Base-by-base conservation (phyloP, 2,888 invertebrate genomes). In the Monochamus alternatus region DNA sequence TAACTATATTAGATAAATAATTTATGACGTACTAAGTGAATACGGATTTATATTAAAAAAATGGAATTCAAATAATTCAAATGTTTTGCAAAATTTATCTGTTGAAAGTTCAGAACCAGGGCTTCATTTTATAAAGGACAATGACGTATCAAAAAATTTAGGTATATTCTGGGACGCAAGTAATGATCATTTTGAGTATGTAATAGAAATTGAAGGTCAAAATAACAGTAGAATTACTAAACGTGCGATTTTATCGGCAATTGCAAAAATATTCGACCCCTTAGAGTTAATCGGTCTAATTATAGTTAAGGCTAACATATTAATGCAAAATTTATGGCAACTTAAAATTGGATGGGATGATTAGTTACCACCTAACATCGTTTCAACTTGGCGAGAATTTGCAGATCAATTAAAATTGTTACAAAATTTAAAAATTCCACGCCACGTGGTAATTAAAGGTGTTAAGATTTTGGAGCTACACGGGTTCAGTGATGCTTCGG, bases 91-190 rank as follows among this genome's bases (percentile, higher is more conserved):
- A 30, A 55, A 58, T 43, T 59, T 64, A 31, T 64, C 64, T 14
- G 14, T 51, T n/a, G 10, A 30, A 51, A 30, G 55, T 38, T 32
- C 10, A 5, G 38, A 62, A 32, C 59, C 59, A 14, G 47, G 59
- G 4, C 22, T 51, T 2, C 62, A 63, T 32, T 70, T 62, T 12
- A 38, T 71, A 47, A 47, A 47, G 10, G 47, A 47, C 4, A 47
- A 47, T 47, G 47, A 47, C n/a, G 9, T 47, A 4, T 47, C 47
- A 12, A 64, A 71, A 71, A 71, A 64, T 14, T 63, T 63, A 52
- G 71, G 58, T 44, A 44, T 72, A 1, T 64, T 72, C 63, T 72
- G 72, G 64, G 64, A 58, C 1, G 51, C 72, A 9, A 72, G 51
- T 5, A 55, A 63, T 5, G 64, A 64, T 43, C 51, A 12, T 64